A percentile compares a stretch with the other conserved stretches of the same genome.
Evolutionary conservation across 2,797 vertebrate genomes (phyloP).

Genomic region (Anguilla marmorata): DNA sequence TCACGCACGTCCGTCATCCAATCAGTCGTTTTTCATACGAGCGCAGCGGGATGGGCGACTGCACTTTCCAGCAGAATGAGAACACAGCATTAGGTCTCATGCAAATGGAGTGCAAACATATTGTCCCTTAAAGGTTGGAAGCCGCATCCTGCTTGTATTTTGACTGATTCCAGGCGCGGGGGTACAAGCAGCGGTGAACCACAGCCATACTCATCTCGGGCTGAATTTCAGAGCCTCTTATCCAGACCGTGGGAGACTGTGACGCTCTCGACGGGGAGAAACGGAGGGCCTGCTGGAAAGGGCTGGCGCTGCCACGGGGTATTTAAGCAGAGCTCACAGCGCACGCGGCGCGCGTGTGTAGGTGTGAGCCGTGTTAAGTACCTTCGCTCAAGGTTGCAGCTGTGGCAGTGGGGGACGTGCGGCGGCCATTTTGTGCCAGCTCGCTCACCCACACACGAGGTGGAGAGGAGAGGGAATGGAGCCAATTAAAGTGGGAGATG

Average conservation of each 20-base stretch:
- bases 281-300: background rate
- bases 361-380: background rate
- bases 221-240: background rate
- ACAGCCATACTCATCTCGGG: background rate
- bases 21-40: background rate
- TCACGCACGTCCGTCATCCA: background rate
- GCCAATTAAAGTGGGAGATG: background rate
- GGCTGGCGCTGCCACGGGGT: background rate
- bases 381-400: background rate
- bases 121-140: background rate
- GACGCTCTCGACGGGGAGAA: background rate
- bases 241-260: background rate
- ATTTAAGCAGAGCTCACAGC: background rate
- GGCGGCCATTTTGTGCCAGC: background rate
- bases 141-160: background rate
- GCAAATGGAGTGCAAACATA: background rate
- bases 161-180: background rate
- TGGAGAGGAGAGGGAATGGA: background rate
- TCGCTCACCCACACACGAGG: background rate
- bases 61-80: background rate
- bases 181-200: background rate
- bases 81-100: background rate
- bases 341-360: no score
- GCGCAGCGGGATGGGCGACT: background rate
- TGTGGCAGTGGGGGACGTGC: no score